Base-by-base conservation (phyloP, 2,797 vertebrate species). In the Spondyliosoma cantharus region DNA sequence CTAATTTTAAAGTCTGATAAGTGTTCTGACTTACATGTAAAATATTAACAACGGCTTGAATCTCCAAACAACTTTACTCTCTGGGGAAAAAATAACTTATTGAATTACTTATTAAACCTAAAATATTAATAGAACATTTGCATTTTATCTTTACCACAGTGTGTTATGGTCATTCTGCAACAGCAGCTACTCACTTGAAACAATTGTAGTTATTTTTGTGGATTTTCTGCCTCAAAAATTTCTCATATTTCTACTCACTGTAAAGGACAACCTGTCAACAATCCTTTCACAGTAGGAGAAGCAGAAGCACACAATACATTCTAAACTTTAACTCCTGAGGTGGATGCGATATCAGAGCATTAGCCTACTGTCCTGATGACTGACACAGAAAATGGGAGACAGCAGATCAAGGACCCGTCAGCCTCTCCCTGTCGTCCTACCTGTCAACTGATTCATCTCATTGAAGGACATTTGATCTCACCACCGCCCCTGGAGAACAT, bases 391-490 rank as follows among this genome's bases (percentile, higher is more conserved):
- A 37, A 71, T 42, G 16, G 52, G 68, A 65, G 12, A 43, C 58
- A 27, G 27, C 53, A 71, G 62, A 84, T 87, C 69, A 81, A 80
- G 57, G 64, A 69, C 63, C 65, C 37, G 42, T 86, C 75, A 75
- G 48, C 68, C 48, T 77, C 54, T 29, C 53, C 49, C 50, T 58
- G 65, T 79, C 65, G 37, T 46, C 53, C 49, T n/a, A 32, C 78
- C 83, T 81, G 77, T 75, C 86, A 83, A 54, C 77, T 29, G 60
- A 88, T 74, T 86, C 57, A 62, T 81, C 66, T 86, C 72, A 76
- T 82, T 74, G 72, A 60, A 54, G 19, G 24, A 78, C 61, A 68
- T 76, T 82, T 75, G 43, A 68, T 50, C 75, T 79, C n/a, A 37
- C 9, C 37, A 1, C 42, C 13, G 16, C 49, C 53, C 19, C 46